A percentile compares a stretch with the other conserved stretches of the same genome.
phyloP scores from a whole-genome alignment of 2,113 vertebrate genomes.

The Paracanthobrama guichenoti region DNA sequence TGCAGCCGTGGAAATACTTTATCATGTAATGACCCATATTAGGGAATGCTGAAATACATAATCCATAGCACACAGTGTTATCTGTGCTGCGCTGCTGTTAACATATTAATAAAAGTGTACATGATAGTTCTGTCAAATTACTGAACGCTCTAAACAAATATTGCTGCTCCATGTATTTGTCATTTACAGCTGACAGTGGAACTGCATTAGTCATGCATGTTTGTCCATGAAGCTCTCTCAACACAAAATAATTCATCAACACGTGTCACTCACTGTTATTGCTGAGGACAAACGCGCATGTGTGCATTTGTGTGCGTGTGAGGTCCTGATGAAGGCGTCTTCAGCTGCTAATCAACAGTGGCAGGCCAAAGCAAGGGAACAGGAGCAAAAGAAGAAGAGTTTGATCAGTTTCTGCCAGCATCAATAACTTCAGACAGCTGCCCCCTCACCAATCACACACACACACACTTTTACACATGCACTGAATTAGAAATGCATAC shows the following conservation, averaged over 20 bases:
- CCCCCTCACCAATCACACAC: slow-evolving; percentile 38
- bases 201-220: slow-evolving; percentile 16
- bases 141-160: slow-evolving; percentile 20
- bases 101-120: slow-evolving; percentile 26
- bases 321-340: slow-evolving; percentile 51
- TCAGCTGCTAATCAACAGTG: slow-evolving; percentile 55
- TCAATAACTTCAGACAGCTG: slow-evolving; percentile 56
- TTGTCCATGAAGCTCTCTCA: slow-evolving; percentile 28
- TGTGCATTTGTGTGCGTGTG: slow-evolving; percentile 14
- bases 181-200: slow-evolving; percentile 8
- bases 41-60: neutral
- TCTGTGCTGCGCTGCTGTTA: slow-evolving; percentile 8
- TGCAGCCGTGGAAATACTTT: neutral
- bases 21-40: slow-evolving; percentile 6
- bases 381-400: slow-evolving; percentile 56
- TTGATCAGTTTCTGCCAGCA: slow-evolving; percentile 61
- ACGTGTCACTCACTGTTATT: slow-evolving; percentile 20
- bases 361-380: slow-evolving; percentile 52
- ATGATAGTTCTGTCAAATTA: slow-evolving; percentile 28
- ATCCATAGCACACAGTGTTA: neutral
- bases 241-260: slow-evolving; percentile 29
- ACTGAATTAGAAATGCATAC: slow-evolving; percentile 30
- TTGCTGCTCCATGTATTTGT: neutral
- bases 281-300: neutral
- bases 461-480: slow-evolving; percentile 40